phyloP scores from a whole-genome alignment of 2,888 invertebrate species.

The Ethmia dodecea region DNA sequence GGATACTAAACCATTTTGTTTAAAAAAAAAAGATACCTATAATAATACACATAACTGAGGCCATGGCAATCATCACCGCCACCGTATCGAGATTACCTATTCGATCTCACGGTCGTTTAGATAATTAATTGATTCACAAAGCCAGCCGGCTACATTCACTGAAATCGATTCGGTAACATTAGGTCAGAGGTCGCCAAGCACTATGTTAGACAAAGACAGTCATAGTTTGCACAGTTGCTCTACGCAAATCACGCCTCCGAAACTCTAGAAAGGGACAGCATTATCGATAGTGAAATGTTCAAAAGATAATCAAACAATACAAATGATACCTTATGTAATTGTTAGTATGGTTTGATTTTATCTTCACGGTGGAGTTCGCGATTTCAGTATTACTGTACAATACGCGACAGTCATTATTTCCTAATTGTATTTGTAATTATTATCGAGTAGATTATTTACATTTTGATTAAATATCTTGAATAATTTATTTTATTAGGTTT shows the following conservation, averaged over 20 bases:
- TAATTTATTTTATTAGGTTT: too few species aligned
- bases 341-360: constrained; percentile 40
- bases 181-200: constrained; percentile 70
- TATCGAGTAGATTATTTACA: neutral
- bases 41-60: too few species aligned
- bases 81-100: neutral
- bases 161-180: constrained; percentile 51
- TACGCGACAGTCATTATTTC: constrained; percentile 58
- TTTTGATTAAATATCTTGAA: neutral
- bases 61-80: too few species aligned
- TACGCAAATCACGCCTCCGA: constrained; percentile 67
- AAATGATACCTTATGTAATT: constrained; percentile 48
- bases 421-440: constrained; percentile 48
- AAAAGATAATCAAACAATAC: constrained; percentile 39
- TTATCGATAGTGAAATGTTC: constrained; percentile 66
- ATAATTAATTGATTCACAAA: constrained; percentile 28
- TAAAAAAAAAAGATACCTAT: too few species aligned
- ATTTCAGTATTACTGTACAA: constrained; percentile 44
- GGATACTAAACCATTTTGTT: too few species aligned
- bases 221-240: constrained; percentile 52
- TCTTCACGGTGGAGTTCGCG: constrained; percentile 39
- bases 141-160: constrained; percentile 61
- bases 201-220: constrained; percentile 59
- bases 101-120: constrained; percentile 1
- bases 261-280: constrained; percentile 62